phyloP scores from a whole-genome alignment of 2,113 vertebrate species.

The Nibea coibor region DNA sequence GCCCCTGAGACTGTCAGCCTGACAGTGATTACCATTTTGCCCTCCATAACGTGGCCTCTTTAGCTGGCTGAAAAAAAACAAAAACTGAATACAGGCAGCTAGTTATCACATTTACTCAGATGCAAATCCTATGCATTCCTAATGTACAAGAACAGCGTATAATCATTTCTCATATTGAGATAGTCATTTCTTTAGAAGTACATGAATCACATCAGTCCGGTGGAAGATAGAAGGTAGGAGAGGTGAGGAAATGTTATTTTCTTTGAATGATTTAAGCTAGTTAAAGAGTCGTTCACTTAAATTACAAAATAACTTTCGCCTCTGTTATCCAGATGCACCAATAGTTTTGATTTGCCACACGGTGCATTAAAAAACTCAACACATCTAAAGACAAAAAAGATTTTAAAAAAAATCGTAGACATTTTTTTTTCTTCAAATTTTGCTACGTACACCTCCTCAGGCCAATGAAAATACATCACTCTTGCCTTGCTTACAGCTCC shows the following conservation, averaged over 20 bases:
- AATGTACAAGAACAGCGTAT: conserved; percentile 10
- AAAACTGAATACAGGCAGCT: neutral
- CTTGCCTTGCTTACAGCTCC: neutral
- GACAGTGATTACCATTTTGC: conserved; percentile 2
- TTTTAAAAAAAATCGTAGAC: too few species aligned
- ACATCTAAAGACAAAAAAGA: too few species aligned
- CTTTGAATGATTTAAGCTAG: conserved; percentile 18
- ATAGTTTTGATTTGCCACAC: conserved; percentile 1
- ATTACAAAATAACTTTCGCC: neutral
- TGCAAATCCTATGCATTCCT: conserved; percentile 5
- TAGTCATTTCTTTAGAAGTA: conserved; percentile 12
- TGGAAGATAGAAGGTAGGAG: neutral
- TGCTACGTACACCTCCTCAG: neutral
- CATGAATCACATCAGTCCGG: conserved; percentile 15
- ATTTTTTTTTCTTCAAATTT: too few species aligned
- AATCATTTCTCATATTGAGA: conserved; percentile 69
- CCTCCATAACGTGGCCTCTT: conserved; percentile 6
- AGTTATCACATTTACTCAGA: conserved; percentile 2
- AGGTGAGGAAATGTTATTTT: conserved; percentile 7
- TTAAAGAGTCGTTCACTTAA: neutral
- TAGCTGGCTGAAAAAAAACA: conserved; percentile 6
- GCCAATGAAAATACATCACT: neutral
- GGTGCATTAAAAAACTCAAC: neutral
- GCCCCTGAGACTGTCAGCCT: neutral
- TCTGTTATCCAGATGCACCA: neutral